Evolutionary conservation across 2,113 vertebrate genomes (phyloP), one percentile per base, ranked within the genome.

Genomic region (Trogon melanurus): DNA sequence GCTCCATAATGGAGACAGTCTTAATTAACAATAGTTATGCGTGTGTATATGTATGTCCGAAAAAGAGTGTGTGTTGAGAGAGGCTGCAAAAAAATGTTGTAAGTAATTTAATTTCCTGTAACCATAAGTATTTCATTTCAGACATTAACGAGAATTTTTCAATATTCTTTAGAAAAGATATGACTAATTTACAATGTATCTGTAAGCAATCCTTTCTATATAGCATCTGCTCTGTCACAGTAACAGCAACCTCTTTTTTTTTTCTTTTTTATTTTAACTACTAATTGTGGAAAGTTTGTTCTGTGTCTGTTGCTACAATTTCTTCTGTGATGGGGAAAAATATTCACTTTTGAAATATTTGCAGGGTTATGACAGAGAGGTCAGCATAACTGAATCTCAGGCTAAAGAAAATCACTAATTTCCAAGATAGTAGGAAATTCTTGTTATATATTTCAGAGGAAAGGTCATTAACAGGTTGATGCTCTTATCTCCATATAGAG

Each of bases 21-120:
- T 99, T 99, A 99, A 99, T 99, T 99, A 99, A 99, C 99, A 99
- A 99, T 98, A 98, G 98, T 98, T 98, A 94, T 98, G 97, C 91
- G 93, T 95, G 92, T 96, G 95, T 98, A 95, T 93, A 85, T 96
- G 92, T 94, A 84, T 54, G 97, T 70, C 48, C 78, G 85, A 53
- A 93, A 96, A 97, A 94, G 87, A 96, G 92, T 18, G 88, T 80
- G 29, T 29, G 73, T n/a, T 71, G 72, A 85, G 74, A 97, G 95
- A 69, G 66, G 94, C 91, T 95, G 93, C 85, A 97, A 96, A 96
- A 97, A 97, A 98, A 98, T 93, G 95, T 96, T 97, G 86, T 81
- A 95, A 93, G 96, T 98, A 98, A 98, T 98, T 98, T 96, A 95
- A 94, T 95, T 96, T 97, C 93, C 79, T 91, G 95, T 97, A 98